phyloP scores from a whole-genome alignment of 2,113 vertebrate species.

The Podarcis raffonei region DNA sequence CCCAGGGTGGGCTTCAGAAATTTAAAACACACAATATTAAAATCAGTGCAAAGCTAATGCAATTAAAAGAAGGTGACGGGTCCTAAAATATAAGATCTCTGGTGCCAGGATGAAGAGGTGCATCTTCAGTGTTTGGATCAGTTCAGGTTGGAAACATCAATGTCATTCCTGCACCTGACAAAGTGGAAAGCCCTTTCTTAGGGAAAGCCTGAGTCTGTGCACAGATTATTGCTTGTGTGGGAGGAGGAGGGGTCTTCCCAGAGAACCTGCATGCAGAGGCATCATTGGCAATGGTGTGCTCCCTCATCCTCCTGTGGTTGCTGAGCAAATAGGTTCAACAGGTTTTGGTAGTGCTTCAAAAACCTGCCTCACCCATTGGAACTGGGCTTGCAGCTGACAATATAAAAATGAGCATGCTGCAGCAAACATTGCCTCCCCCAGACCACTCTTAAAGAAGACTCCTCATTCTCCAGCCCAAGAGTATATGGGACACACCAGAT shows the following conservation, averaged over 20 bases:
- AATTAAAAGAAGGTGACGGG: no score
- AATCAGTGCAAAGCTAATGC: no score
- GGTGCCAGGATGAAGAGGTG: no score
- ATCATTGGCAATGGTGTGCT: not conserved
- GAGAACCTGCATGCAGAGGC: not conserved
- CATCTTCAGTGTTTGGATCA: no score
- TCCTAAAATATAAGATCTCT: no score
- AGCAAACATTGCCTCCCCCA: not conserved
- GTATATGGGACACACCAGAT: not conserved
- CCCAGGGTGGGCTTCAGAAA: no score
- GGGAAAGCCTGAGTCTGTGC: not conserved
- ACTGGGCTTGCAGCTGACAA: not conserved
- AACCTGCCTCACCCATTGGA: not conserved
- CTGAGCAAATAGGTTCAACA: not conserved
- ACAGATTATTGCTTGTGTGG: not conserved
- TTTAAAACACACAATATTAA: no score
- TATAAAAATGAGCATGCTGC: not conserved
- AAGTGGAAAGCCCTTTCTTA: not conserved
- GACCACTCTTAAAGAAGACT: not conserved
- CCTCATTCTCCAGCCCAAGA: not conserved
- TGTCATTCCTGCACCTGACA: no score
- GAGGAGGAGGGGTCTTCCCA: not conserved
- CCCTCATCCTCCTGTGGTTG: no score
- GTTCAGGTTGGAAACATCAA: no score
- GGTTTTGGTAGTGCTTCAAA: not conserved